A percentile compares a stretch with the other conserved stretches of the same genome.
Conservation (phyloP, 2,797 vertebrate species). For the Karalla daura region DNA sequence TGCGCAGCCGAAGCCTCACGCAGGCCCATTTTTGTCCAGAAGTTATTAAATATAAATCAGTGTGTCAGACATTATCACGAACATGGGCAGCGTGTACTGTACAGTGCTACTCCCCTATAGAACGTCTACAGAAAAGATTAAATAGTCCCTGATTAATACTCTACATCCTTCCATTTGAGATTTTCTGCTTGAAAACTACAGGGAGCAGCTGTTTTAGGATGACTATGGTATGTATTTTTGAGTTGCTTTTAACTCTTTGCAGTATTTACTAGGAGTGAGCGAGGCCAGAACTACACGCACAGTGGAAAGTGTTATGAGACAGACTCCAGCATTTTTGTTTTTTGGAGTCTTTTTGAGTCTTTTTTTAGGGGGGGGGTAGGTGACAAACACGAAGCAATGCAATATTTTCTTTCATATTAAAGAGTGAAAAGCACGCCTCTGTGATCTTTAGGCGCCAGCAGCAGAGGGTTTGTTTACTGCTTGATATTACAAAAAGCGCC, state of each 20-base stretch:
- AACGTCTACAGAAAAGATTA: constrained; percentile 4
- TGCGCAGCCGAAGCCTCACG: no score
- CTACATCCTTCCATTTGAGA: not conserved
- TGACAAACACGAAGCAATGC: not conserved
- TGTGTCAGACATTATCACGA: not conserved
- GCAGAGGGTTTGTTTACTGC: constrained; percentile 23
- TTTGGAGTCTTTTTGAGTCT: constrained; percentile 10
- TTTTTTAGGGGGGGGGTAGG: no score
- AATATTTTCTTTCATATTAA: not conserved
- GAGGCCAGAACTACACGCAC: not conserved
- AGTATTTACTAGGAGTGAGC: not conserved
- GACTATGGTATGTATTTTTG: not conserved
- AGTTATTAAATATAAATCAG: not conserved
- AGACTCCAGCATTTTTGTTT: constrained; percentile 2
- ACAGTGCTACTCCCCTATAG: not conserved
- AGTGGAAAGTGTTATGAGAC: constrained; percentile 1
- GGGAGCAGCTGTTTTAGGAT: not conserved
- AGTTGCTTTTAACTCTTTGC: not conserved
- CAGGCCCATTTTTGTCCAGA: not conserved
- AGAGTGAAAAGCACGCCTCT: not conserved
- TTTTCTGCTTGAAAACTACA: not conserved
- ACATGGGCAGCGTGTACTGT: not conserved
- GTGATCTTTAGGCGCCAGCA: constrained; percentile 1
- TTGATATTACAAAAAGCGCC: not conserved
- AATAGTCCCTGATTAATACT: not conserved